Conservation (phyloP, 2,888 invertebrate species). For the Amphipyra tragopoginis region DNA sequence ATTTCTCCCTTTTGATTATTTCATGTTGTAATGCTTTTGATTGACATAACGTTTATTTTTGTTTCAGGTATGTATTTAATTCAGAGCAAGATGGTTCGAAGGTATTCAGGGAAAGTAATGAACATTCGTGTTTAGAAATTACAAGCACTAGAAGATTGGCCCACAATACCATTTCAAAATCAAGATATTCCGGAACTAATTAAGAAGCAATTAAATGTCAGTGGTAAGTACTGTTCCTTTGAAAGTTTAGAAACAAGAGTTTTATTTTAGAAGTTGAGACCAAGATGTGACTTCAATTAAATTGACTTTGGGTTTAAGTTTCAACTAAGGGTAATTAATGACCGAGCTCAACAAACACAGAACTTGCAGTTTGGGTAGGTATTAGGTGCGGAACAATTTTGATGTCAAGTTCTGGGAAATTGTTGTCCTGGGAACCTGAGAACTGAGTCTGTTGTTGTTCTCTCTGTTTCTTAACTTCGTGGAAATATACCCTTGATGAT, state of each 20-base stretch:
- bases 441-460: too few relatives aligned
- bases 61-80: neutral
- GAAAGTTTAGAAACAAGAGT: constrained; percentile 5
- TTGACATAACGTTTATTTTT: neutral
- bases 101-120: too few relatives aligned
- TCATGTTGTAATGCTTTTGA: neutral
- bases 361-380: constrained; percentile 1
- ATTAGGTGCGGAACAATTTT: neutral
- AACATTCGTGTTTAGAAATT: too few relatives aligned
- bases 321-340: constrained; percentile 21
- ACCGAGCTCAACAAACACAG: neutral
- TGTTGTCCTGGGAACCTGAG: too few relatives aligned
- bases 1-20: neutral
- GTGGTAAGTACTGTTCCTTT: constrained; percentile 10
- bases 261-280: constrained; percentile 9
- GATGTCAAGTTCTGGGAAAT: too few relatives aligned
- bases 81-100: too few relatives aligned
- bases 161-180: too few relatives aligned
- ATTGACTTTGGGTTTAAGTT: constrained; percentile 25
- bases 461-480: too few relatives aligned
- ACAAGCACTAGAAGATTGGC: too few relatives aligned
- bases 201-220: constrained; percentile 6
- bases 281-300: constrained; percentile 9
- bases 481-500: too few relatives aligned
- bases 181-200: neutral